Evolutionary conservation across 2,888 invertebrate genomes (phyloP), one percentile per base, ranked within the genome.

Genomic region (Diarsia rubi): DNA sequence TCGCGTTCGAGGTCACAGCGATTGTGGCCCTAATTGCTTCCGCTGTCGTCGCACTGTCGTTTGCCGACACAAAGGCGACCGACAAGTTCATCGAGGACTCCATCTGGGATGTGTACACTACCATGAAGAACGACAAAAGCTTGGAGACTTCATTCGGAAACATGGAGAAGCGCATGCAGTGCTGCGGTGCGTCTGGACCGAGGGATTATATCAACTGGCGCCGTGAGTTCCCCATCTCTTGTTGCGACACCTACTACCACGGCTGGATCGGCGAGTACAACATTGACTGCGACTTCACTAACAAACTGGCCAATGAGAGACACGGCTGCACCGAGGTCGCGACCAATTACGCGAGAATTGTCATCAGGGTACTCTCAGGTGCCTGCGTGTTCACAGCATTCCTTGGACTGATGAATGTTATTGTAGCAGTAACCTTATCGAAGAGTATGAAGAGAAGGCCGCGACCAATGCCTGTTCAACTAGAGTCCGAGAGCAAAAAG

Each of bases 171-270:
- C 93, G 94, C 37, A 80, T 95, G 67, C 95, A 96, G 57, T 96
- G 96, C 88, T 96, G 96, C 67, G 96, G 96, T 0, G 95, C 96
- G 0, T 93, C 92, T 2, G 91, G 93, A 2, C 96, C 96, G 0
- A 88, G 96, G 12, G 96, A 96, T 73, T 96, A 96, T 89, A 94
- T 93, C 79, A 93, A 92, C 72, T 93, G 94, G 94, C 94, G 93
- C 82, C 73, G 84, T 0, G 94, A 93, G 42, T 95, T 96, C 88
- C 96, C 96, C 0, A 81, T 89, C 57, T 95, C 96, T 0, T 96
- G 96, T 88, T 96, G 96, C 79, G 96, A 96, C 49, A 93, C 92
- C 0, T 94, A 94, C 85, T 95, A 93, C 88, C 95, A 94, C 78
- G 93, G 94, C 0, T 95, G 94, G 90, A 87, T 94, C 42, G 94